Evolutionary conservation across 2,113 vertebrate species (phyloP).

Genomic region (Oncorhynchus nerka): DNA sequence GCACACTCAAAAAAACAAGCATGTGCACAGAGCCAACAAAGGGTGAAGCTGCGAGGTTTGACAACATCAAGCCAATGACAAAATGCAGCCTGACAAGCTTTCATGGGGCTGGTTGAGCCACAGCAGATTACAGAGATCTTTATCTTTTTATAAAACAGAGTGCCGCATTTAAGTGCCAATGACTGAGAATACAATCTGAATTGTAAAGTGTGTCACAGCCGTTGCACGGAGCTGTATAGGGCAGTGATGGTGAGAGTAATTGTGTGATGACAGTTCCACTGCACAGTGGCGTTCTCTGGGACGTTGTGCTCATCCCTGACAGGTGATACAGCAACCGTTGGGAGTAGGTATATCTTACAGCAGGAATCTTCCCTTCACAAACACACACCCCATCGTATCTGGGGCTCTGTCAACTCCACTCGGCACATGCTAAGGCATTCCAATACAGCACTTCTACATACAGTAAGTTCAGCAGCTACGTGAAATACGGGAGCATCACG

Average conservation of each 20-base stretch:
- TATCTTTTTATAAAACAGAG: constrained; percentile 75
- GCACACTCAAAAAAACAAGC: constrained; percentile 49
- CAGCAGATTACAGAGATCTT: constrained; percentile 73
- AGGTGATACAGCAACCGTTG: constrained; percentile 66
- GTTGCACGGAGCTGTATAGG: constrained; percentile 68
- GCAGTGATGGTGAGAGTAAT: constrained; percentile 75
- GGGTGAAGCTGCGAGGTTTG: constrained; percentile 54
- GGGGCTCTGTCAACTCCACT: constrained; percentile 63
- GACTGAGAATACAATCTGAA: constrained; percentile 73
- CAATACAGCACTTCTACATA: constrained; percentile 54
- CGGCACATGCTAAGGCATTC: constrained; percentile 34
- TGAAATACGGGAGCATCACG: constrained; percentile 64
- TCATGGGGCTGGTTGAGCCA: constrained; percentile 61
- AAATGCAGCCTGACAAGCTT: constrained; percentile 71
- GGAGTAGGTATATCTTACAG: constrained; percentile 64
- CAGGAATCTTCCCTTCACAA: constrained; percentile 60
- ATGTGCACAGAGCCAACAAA: constrained; percentile 57
- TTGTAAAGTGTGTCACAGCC: constrained; percentile 70
- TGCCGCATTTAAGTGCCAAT: constrained; percentile 73
- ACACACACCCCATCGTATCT: constrained; percentile 59
- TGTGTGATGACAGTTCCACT: constrained; percentile 80
- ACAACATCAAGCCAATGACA: constrained; percentile 69
- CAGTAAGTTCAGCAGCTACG: constrained; percentile 53
- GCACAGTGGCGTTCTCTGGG: constrained; percentile 68
- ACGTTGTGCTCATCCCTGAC: constrained; percentile 73